Evolutionary conservation across 2,888 invertebrate species (phyloP).

Genomic region (Cenopis cana): DNA sequence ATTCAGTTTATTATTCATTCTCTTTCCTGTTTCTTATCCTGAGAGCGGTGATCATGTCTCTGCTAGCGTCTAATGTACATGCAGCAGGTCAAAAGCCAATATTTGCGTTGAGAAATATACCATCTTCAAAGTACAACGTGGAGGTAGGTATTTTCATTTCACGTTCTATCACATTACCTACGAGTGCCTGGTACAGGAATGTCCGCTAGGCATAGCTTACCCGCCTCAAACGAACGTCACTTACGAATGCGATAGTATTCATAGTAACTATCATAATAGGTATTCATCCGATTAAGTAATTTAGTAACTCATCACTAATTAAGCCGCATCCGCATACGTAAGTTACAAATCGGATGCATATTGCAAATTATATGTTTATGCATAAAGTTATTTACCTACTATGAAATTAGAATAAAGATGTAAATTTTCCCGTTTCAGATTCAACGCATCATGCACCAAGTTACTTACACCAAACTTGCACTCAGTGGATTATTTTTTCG

Average conservation of each 20-base stretch:
- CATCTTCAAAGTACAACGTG: constrained; percentile 52
- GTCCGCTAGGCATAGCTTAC: neutral
- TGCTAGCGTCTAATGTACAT: constrained; percentile 56
- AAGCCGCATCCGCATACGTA: neutral
- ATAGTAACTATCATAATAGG: neutral
- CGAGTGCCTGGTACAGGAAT: neutral
- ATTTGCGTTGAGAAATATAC: constrained; percentile 52
- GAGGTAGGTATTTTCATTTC: constrained; percentile 51
- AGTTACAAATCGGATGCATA: too few species aligned
- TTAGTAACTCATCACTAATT: neutral
- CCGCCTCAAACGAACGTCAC: neutral
- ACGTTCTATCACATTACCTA: neutral
- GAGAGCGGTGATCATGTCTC: constrained; percentile 50
- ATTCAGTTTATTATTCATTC: constrained; percentile 52
- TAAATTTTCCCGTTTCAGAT: constrained; percentile 52
- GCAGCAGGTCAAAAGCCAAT: constrained; percentile 52
- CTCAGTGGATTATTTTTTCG: constrained; percentile 58
- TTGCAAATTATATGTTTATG: too few species aligned
- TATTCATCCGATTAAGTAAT: neutral
- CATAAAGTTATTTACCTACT: too few species aligned
- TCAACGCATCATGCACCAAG: constrained; percentile 57
- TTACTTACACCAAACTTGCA: constrained; percentile 54
- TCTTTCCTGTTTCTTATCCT: constrained; percentile 54
- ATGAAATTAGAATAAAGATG: neutral
- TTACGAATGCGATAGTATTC: neutral